Evolutionary conservation across 37 sponge, comb jelly and placozoan genomes (phyloP).

Genomic region (Bolinopsis microptera): DNA sequence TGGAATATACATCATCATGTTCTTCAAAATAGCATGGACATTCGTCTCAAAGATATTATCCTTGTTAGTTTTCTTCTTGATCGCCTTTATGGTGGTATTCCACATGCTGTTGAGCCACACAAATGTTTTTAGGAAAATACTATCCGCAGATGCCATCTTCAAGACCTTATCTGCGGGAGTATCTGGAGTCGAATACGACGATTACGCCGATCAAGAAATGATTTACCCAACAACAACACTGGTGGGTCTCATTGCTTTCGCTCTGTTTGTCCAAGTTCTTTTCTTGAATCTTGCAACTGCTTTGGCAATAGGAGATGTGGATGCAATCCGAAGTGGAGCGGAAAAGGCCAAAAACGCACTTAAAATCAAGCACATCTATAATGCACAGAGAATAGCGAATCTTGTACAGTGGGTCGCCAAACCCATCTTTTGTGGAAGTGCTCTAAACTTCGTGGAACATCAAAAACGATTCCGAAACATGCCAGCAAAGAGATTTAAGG

Average conservation of each 20-base stretch:
- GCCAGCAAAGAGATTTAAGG: conserved; percentile 15
- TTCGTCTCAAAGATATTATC: conserved; percentile 4
- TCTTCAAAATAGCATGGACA: background rate
- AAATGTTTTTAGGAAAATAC: background rate
- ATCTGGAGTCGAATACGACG: conserved; percentile 28
- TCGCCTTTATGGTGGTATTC: background rate
- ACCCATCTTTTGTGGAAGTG: background rate
- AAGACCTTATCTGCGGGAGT: background rate
- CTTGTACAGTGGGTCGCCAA: background rate
- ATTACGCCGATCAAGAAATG: background rate
- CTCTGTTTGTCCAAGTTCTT: conserved; percentile 34
- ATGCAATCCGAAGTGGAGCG: background rate
- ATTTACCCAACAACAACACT: background rate
- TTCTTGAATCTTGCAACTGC: conserved; percentile 24
- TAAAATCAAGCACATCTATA: conserved; percentile 4
- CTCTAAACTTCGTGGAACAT: background rate
- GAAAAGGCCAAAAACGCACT: background rate
- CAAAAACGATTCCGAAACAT: conserved; percentile 27
- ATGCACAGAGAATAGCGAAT: background rate
- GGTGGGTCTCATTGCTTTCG: background rate
- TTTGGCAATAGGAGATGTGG: conserved; percentile 52
- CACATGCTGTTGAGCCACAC: conserved; percentile 1
- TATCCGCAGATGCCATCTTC: background rate
- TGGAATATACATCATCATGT: conserved; percentile 49
- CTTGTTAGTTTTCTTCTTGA: conserved; percentile 6